These are phyloP conservation scores for Tribolium madens DNA, from an alignment of 1,140 invertebrate species.

Conservation along the genomic window DNA sequence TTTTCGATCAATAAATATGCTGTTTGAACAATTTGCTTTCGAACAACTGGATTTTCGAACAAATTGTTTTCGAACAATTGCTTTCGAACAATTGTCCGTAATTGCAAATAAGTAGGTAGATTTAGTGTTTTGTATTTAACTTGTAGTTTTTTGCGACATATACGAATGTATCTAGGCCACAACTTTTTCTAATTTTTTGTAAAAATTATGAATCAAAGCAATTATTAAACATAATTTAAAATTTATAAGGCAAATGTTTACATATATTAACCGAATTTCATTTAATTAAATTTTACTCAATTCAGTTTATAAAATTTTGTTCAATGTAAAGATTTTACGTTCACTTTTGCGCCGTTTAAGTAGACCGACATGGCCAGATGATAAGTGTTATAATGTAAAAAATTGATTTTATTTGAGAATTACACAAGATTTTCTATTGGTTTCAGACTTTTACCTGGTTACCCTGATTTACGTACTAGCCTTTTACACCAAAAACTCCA, in stretches of 20 bases:
- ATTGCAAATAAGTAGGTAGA: too few relatives aligned
- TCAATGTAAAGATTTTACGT: background rate
- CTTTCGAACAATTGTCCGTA: too few relatives aligned
- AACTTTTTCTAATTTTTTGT: too few relatives aligned
- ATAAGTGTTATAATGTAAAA: background rate
- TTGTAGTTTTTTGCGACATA: too few relatives aligned
- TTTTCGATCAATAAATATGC: too few relatives aligned
- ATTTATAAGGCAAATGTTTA: background rate
- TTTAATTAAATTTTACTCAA: background rate
- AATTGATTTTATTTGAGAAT: too few relatives aligned
- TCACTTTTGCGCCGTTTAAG: background rate
- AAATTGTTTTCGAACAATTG: too few relatives aligned
- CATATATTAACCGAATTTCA: background rate
- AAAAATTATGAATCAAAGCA: background rate
- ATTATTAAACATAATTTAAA: background rate
- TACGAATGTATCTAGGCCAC: too few relatives aligned
- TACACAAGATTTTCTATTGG: slow-evolving; percentile 60
- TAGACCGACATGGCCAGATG: background rate
- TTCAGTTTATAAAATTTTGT: background rate
- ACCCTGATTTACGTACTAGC: slow-evolving; percentile 88
- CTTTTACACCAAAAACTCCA: slow-evolving; percentile 96
- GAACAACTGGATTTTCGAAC: too few relatives aligned
- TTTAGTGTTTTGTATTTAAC: too few relatives aligned
- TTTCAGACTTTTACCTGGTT: slow-evolving; percentile 77
- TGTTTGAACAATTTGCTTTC: too few relatives aligned